Conservation (phyloP, 2,113 vertebrate species). For the Clarias macrocephalus region DNA sequence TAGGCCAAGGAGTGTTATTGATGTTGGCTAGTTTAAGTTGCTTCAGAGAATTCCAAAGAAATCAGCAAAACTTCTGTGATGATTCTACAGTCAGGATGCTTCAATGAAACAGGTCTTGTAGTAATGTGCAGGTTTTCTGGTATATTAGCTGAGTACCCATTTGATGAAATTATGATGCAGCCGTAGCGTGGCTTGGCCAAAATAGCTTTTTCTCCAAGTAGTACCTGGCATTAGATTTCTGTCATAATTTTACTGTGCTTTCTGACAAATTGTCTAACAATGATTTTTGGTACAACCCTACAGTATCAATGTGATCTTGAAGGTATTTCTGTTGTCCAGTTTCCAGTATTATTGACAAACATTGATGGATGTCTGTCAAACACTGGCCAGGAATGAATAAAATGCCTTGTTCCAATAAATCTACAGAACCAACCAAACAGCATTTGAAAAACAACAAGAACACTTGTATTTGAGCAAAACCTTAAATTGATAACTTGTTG, state of each 20-base stretch:
- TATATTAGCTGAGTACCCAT: slow-evolving; percentile 50
- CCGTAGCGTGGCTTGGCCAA: slow-evolving; percentile 69
- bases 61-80: slow-evolving; percentile 77
- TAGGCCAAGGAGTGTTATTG: slow-evolving; percentile 69
- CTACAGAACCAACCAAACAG: slow-evolving; percentile 76
- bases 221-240: slow-evolving; percentile 50
- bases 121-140: slow-evolving; percentile 72
- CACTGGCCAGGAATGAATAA: slow-evolving; percentile 75
- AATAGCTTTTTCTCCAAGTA: slow-evolving; percentile 68
- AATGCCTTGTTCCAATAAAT: slow-evolving; percentile 65
- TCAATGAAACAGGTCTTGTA: slow-evolving; percentile 74
- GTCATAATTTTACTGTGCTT: neutral
- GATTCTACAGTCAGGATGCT: slow-evolving; percentile 68
- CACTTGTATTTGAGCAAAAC: slow-evolving; percentile 64
- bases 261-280: neutral
- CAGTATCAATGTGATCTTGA: neutral
- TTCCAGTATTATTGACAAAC: slow-evolving; percentile 59
- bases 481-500: slow-evolving; percentile 71
- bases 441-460: slow-evolving; percentile 71
- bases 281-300: neutral
- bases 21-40: slow-evolving; percentile 66
- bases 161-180: slow-evolving; percentile 70
- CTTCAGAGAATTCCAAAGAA: slow-evolving; percentile 75
- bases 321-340: neutral
- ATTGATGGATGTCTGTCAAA: slow-evolving; percentile 69